Percentiles rank a stretch among this genome's conserved stretches.
Evolutionary conservation across 2,888 invertebrate genomes (phyloP).

Genomic region (Clanis bilineata): DNA sequence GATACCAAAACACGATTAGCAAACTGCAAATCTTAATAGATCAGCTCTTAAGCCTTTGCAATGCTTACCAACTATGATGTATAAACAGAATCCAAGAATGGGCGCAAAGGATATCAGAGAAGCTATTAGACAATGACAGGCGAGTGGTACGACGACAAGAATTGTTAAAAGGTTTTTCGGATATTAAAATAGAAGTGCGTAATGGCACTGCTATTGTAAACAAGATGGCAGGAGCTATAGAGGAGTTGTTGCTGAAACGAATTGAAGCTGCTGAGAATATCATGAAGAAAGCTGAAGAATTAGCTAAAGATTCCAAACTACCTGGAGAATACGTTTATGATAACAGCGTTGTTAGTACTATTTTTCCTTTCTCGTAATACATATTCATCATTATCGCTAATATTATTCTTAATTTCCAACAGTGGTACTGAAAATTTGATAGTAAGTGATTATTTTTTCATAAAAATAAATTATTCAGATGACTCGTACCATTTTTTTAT

Average conservation of each 20-base stretch:
- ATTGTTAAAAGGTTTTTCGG: conserved; percentile 54
- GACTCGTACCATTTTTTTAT: too few species aligned
- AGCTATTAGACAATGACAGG: conserved; percentile 51
- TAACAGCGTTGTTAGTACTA: conserved; percentile 59
- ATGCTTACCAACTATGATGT: background rate
- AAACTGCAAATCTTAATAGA: too few species aligned
- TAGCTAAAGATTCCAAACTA: conserved; percentile 40
- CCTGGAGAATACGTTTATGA: conserved; percentile 51
- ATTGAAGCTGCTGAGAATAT: conserved; percentile 62
- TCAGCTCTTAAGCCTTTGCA: too few species aligned
- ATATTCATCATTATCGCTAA: background rate
- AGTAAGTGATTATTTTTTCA: too few species aligned
- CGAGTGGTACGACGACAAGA: conserved; percentile 57
- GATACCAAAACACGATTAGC: too few species aligned
- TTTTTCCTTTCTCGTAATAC: background rate
- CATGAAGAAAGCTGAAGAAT: conserved; percentile 61
- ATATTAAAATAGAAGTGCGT: conserved; percentile 52
- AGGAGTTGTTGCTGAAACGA: conserved; percentile 53
- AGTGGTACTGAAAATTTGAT: too few species aligned
- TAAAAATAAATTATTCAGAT: too few species aligned
- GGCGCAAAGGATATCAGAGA: conserved; percentile 61
- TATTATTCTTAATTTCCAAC: too few species aligned
- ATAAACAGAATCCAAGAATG: conserved; percentile 56
- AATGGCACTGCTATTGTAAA: conserved; percentile 63
- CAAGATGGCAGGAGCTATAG: conserved; percentile 53